Base-by-base conservation (phyloP, 64 coral and sea anemone species). In the Anthopleura sola region DNA sequence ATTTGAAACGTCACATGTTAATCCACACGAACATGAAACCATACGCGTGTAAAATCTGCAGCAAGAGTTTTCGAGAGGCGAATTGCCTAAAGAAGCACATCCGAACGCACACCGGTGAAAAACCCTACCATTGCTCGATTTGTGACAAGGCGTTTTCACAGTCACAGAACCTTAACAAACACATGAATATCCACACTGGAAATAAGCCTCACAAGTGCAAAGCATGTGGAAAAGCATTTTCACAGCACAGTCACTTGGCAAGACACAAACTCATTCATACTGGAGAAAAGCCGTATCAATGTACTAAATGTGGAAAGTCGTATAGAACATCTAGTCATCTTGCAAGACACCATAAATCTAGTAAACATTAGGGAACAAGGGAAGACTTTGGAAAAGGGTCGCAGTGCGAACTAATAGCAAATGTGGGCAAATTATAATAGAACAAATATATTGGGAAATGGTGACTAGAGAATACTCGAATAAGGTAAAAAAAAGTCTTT, bases 251-350 rank as follows among this genome's bases (percentile, higher is more conserved):
- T 24, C 84, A 86, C 57, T 54, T 91, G 40, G 39, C 64, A 17
- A 79, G 85, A 54, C 89, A 91, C n/a, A 86, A 85, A 66, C 36
- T 91, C 13, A 58, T 91, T 37, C 89, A 91, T 40, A 86, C 84
- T 1, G 83, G 84, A n/a, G 84, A 91, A 56, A 91, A 86, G 55
- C 89, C 89, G 0, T 86, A 53, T 28, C 71, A 34, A 15, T 91
- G 89, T 82, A 78, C 78, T 36, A 58, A 81, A 39, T 91, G 89
- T 53, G 18, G 53, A 8, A 86, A 54, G 49, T 44, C 49, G 13
- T 91, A 84, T 18, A 80, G 57, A 50, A 60, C 48, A 8, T 37
- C 32, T 20, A 56, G 55, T 38, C 48, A 60, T 60, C 50, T 83
- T 54, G 24, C 38, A 10, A 12, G 82, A 20, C 82, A 83, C 38